These are phyloP conservation scores for Nothocercus julius DNA, from an alignment of 2,113 vertebrate species.

Conservation along the genomic window DNA sequence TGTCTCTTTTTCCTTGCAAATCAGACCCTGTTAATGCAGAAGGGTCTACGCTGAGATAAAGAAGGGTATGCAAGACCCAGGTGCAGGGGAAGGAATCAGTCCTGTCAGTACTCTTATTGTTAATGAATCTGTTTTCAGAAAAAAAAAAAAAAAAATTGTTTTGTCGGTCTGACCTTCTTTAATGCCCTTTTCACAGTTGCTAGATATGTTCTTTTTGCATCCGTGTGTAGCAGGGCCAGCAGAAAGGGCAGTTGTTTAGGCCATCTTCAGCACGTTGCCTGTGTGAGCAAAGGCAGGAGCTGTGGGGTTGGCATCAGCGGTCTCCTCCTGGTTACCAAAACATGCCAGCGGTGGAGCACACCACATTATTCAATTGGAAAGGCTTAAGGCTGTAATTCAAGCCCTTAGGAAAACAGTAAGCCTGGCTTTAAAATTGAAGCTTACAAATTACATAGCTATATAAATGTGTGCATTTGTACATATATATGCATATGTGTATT, in stretches of 20 bases:
- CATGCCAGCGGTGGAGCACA: background rate
- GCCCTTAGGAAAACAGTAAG: background rate
- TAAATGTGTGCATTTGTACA: background rate
- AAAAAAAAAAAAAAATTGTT: background rate
- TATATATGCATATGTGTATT: background rate
- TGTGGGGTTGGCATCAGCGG: background rate
- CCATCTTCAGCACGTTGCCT: rapidly evolving
- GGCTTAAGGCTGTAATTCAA: background rate
- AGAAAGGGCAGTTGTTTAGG: background rate
- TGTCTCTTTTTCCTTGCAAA: background rate
- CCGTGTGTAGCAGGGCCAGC: background rate
- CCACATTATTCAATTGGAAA: background rate
- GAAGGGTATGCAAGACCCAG: background rate
- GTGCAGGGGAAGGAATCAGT: too few species aligned
- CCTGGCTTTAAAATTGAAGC: background rate
- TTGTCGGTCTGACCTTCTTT: background rate
- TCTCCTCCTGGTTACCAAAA: background rate
- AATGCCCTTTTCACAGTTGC: background rate
- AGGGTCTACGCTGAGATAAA: background rate
- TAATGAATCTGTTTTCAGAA: background rate
- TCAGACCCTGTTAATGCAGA: rapidly evolving
- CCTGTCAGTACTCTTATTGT: background rate
- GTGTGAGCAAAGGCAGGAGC: background rate
- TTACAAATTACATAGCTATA: background rate
- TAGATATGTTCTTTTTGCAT: background rate